Base-by-base conservation (phyloP, 2,797 vertebrate species). In the Emys orbicularis region DNA sequence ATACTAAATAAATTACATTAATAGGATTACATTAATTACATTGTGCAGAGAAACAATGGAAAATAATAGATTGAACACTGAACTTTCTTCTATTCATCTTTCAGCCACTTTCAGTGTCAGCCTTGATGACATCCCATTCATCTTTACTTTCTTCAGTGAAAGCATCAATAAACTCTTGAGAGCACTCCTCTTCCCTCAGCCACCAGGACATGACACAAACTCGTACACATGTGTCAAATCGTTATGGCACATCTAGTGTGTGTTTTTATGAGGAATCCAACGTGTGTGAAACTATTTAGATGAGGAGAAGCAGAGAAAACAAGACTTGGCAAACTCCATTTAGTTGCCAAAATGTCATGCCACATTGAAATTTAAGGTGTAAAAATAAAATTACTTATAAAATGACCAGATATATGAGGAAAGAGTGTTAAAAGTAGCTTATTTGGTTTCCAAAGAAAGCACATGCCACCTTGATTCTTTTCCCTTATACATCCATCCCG, bases 121-220 rank as follows among this genome's bases (percentile, higher is more conserved):
- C 16, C 34, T 87, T 85, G 53, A 50, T 84, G 84, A 89, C 49
- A 90, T 86, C 37, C 72, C 54, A 80, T 97, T 83, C 85, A 92
- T 95, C 80, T 92, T 91, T 92, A 87, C 10, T 83, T 90, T 93
- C 76, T 88, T 85, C 88, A 87, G 4, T 91, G 23, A 79, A 90
- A 85, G 5, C 65, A 85, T 61, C 90, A 83, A 57, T 87, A 83
- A 93, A 92, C 6, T 76, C 65, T 79, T 0, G 0, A 80, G 47
- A 15, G 1, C 41, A 23, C 74, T 4, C 12, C 5, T 89, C 34
- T 77, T 86, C 76, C 27, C 47, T 80, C 4, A 81, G 31, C 19
- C 16, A 47, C 68, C 53, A 74, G 19, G 53, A 93, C 6, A 12
- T 3, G 12, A 84, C 16, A 7, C 27, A 83, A 79, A 86, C 76